Conservation (phyloP, 1,140 invertebrate species). For the Atopsyche davidsoni region DNA sequence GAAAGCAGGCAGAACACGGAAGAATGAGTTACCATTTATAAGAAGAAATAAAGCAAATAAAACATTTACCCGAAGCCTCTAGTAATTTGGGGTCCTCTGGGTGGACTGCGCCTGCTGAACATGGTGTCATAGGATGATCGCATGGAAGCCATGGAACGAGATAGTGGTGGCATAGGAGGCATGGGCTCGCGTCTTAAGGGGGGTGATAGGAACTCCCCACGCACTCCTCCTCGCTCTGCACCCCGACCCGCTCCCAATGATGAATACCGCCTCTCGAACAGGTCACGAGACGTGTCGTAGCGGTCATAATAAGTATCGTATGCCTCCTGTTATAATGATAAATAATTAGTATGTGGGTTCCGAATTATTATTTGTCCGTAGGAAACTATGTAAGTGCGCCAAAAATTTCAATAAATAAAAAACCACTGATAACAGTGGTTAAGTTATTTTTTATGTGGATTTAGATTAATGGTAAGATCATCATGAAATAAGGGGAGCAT, state of each 20-base stretch:
- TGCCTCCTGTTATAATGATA: too few species aligned
- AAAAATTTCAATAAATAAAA: slow-evolving; percentile 14
- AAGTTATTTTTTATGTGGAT: too few species aligned
- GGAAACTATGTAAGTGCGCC: neutral
- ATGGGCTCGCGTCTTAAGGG: slow-evolving; percentile 60
- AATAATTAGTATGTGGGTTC: too few species aligned
- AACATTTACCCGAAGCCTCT: slow-evolving; percentile 46
- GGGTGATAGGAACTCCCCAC: slow-evolving; percentile 59
- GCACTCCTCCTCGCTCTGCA: slow-evolving; percentile 53
- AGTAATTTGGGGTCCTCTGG: slow-evolving; percentile 49
- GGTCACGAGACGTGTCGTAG: slow-evolving; percentile 64
- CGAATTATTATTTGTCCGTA: too few species aligned
- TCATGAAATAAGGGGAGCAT: too few species aligned
- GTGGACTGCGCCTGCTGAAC: slow-evolving; percentile 74
- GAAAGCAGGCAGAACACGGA: too few species aligned
- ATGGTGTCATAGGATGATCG: slow-evolving; percentile 65
- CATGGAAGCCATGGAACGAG: slow-evolving; percentile 52
- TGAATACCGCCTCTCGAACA: slow-evolving; percentile 73
- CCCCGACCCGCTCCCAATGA: slow-evolving; percentile 56
- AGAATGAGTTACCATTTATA: too few species aligned
- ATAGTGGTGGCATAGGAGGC: slow-evolving; percentile 52
- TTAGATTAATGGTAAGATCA: too few species aligned
- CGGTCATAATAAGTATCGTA: slow-evolving; percentile 78
- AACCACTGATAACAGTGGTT: too few species aligned
- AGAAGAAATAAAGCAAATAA: too few species aligned